Base-by-base conservation (phyloP, 2,113 vertebrate genomes). In the Myiozetetes cayanensis region DNA sequence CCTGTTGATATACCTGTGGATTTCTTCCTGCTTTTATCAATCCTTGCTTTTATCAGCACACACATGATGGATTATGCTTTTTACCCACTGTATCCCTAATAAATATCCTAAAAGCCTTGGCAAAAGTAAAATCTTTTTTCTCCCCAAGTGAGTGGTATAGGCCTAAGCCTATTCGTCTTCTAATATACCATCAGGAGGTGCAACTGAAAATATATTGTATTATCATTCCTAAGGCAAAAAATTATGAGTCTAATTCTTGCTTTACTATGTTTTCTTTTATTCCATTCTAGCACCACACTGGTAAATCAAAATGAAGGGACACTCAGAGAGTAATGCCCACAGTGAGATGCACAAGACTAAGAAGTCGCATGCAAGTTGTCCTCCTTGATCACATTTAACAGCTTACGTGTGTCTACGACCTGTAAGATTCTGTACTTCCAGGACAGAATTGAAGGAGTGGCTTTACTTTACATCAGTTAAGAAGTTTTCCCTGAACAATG, bases 281-380 rank as follows among this genome's bases (percentile, higher is more conserved):
- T 37, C 28, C n/a, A 58, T 33, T 83, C 30, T 81, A 88, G 53
- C 49, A 58, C 21, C 2, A 6, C 6, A 7, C 10, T n/a, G 27
- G 10, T 6, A 89, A 50, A 59, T 5, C 6, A 46, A 93, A 90
- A 63, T 6, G 8, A 86, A 58, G 39, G 74, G 53, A 27, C 5
- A 7, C 20, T 70, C 13, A 16, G 67, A n/a, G 39, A 84, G 63
- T n/a, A 77, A 27, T 10, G 55, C 8, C 44, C 67, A 49, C 16
- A 44, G 68, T 2, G 53, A 87, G 66, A 52, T 6, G 66, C 22
- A 79, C 47, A 74, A 85, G 30, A 18, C 47, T 82, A 39, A 21
- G 30, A 55, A 70, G 35, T 12, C 2, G 0, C 0, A 0, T 8
- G 35, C 44, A 61, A 22, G 13, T 47, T 77, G 25, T 71, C 67